phyloP scores from a whole-genome alignment of 2,888 invertebrate genomes.

The Branchipolynoe longqiensis region DNA sequence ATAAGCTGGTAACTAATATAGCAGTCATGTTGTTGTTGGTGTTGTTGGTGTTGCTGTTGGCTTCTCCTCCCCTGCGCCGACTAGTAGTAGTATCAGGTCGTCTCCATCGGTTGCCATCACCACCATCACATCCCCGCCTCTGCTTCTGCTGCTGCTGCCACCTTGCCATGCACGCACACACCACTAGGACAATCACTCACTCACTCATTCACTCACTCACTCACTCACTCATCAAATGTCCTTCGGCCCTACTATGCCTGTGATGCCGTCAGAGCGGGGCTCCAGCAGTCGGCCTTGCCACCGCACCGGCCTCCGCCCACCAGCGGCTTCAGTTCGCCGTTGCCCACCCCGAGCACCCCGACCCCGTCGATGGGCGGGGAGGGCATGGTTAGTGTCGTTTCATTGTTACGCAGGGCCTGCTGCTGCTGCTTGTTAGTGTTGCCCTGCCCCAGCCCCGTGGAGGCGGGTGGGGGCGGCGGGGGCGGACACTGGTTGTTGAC shows the following conservation, averaged over 20 bases:
- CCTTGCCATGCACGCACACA: background rate
- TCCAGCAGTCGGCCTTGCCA: conserved; percentile 4
- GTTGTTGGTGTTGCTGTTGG: background rate
- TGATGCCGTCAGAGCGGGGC: conserved; percentile 20
- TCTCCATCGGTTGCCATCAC: background rate
- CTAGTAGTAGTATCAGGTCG: background rate
- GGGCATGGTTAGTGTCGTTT: conserved; percentile 29
- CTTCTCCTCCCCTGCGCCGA: background rate
- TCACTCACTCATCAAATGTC: too few relatives aligned
- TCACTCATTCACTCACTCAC: too few relatives aligned
- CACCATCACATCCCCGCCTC: background rate
- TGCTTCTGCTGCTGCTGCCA: background rate
- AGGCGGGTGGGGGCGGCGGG: background rate
- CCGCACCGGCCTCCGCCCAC: conserved; percentile 7
- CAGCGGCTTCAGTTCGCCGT: conserved; percentile 15
- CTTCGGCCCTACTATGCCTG: too few relatives aligned
- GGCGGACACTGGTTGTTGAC: conserved; percentile 10
- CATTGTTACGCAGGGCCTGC: background rate
- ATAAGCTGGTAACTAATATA: too few relatives aligned
- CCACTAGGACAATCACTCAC: too few relatives aligned
- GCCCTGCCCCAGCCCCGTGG: background rate
- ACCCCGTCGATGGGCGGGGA: background rate
- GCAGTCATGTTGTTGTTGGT: background rate
- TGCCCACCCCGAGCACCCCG: background rate
- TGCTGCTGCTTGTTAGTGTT: background rate